These are phyloP conservation scores for Cervus canadensis DNA, from an alignment of 2,113 vertebrate genomes.

Conservation along the genomic window DNA sequence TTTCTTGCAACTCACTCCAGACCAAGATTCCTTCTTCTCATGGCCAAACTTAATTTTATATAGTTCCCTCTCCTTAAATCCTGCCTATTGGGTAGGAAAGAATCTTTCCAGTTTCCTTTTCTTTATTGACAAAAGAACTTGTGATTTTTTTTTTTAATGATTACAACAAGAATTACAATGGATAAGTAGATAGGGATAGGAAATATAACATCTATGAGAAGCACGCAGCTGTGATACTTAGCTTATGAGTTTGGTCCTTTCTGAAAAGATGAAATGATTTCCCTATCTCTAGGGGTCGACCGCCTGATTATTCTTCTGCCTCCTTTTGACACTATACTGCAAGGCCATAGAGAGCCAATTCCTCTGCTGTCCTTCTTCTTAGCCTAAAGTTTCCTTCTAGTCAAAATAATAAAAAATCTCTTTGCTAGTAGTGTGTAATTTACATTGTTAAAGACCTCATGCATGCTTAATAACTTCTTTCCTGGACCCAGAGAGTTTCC, in stretches of 20 bases:
- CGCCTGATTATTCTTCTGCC: not conserved
- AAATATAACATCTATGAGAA: not conserved
- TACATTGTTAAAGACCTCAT: not conserved
- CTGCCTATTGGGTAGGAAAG: not conserved
- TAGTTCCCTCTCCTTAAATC: not conserved
- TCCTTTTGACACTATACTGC: not conserved
- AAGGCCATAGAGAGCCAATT: not conserved
- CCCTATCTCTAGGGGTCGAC: not conserved
- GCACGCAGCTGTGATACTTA: not conserved
- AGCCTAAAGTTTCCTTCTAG: not conserved
- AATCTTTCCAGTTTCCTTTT: not conserved
- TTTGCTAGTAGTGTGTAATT: not conserved
- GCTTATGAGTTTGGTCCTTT: not conserved
- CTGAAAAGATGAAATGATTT: not conserved
- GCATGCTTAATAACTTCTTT: not conserved
- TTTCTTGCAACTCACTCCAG: not conserved
- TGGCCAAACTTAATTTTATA: not conserved
- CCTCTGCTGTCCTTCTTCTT: not conserved
- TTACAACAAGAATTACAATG: not conserved
- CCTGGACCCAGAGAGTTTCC: not conserved
- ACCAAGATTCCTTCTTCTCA: not conserved
- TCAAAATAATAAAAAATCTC: not conserved
- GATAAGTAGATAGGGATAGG: not conserved
- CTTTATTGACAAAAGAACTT: not conserved
- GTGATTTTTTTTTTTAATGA: not conserved